Percentiles rank a stretch among this genome's conserved stretches.
Conservation (phyloP, 2,113 vertebrate genomes). For the Sclerurus mexicanus region DNA sequence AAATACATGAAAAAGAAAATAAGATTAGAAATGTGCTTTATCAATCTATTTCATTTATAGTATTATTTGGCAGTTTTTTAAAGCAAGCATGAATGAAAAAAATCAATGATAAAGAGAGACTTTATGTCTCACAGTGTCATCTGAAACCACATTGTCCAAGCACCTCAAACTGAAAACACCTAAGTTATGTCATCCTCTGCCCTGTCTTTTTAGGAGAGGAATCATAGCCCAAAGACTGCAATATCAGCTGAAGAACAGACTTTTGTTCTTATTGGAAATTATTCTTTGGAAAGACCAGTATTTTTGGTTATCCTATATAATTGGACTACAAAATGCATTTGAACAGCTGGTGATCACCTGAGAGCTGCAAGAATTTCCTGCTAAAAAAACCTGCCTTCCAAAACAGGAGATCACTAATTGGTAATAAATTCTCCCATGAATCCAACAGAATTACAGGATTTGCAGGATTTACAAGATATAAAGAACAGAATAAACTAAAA, state of each 20-base stretch:
- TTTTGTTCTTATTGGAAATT: not conserved
- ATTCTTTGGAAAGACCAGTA: not conserved
- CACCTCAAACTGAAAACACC: not conserved
- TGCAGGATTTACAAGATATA: not conserved
- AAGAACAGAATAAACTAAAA: not conserved
- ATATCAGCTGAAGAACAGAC: not conserved
- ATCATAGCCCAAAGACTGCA: not conserved
- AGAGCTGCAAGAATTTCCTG: constrained; percentile 14
- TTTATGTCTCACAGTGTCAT: not conserved
- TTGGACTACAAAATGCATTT: not conserved
- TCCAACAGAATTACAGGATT: not conserved
- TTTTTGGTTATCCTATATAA: not conserved
- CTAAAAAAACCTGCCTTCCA: not conserved
- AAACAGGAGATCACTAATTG: not conserved
- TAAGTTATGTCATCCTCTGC: not conserved
- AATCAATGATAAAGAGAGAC: not conserved
- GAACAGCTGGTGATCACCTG: constrained; percentile 5
- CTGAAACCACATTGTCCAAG: not conserved
- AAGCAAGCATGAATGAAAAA: not conserved
- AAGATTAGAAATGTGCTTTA: not conserved
- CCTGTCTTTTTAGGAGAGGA: not conserved
- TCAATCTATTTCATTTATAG: not conserved
- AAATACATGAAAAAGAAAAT: not conserved
- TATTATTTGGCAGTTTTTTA: not conserved
- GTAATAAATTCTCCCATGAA: not conserved